phyloP scores from a whole-genome alignment of 2,113 vertebrate genomes.

The Neogale vison region DNA sequence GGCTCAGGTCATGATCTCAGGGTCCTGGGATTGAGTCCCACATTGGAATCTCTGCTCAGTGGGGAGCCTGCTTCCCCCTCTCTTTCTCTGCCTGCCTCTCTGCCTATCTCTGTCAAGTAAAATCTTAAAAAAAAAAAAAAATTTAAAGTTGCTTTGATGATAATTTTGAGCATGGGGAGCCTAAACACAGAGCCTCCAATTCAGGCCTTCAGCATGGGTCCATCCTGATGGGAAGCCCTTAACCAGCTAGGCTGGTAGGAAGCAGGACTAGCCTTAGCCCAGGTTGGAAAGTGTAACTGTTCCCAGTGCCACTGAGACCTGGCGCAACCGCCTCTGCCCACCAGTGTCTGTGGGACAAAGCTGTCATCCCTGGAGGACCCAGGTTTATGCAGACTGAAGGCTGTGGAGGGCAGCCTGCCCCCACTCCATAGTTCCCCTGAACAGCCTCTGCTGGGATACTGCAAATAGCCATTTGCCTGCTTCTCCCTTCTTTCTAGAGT shows the following conservation, averaged over 20 bases:
- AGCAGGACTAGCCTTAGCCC: neutral
- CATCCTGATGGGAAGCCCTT: neutral
- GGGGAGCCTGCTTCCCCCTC: too few species aligned
- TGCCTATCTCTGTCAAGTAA: too few species aligned
- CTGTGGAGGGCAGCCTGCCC: neutral
- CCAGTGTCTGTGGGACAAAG: neutral
- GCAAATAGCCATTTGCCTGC: neutral
- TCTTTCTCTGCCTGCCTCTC: too few species aligned
- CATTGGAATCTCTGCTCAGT: too few species aligned
- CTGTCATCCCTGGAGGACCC: neutral
- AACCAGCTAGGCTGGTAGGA: neutral
- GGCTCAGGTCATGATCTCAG: too few species aligned
- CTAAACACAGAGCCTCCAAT: neutral
- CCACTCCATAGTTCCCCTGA: neutral
- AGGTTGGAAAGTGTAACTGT: neutral
- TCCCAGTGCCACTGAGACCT: neutral
- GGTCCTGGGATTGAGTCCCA: too few species aligned
- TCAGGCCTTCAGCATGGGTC: neutral
- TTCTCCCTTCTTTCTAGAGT: neutral
- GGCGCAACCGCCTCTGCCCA: neutral
- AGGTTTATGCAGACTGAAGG: neutral
- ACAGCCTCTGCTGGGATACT: neutral
- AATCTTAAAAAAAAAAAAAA: too few species aligned
- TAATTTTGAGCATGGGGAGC: neutral
- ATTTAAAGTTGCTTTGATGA: neutral